Conservation (phyloP, 2,888 invertebrate genomes). For the Eulithis testata region DNA sequence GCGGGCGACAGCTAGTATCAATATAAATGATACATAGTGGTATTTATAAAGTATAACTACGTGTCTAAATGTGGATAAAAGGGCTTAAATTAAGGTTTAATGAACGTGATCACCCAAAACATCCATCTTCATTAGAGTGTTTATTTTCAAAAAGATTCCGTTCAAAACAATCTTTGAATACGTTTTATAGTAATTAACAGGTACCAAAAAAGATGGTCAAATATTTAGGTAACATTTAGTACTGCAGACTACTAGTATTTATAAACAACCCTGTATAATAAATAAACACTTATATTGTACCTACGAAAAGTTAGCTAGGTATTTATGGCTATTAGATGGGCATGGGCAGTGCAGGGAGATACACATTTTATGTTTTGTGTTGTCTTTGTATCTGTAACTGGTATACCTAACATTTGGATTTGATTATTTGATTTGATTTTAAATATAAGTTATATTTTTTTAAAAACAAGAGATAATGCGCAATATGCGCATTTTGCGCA, state of each 20-base stretch:
- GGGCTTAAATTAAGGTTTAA: constrained; percentile 39
- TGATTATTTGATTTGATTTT: too few species aligned
- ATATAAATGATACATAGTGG: too few species aligned
- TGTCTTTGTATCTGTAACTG: too few species aligned
- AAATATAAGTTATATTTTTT: too few species aligned
- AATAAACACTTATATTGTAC: too few species aligned
- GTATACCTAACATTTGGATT: too few species aligned
- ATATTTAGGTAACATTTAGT: not conserved
- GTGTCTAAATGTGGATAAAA: not conserved
- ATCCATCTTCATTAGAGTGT: constrained; percentile 61
- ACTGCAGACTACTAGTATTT: not conserved
- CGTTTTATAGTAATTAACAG: constrained; percentile 39
- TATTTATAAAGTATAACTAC: not conserved
- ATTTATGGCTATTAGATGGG: too few species aligned
- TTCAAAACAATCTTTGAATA: constrained; percentile 39
- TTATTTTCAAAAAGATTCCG: constrained; percentile 53
- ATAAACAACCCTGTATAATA: not conserved
- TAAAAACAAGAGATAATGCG: too few species aligned
- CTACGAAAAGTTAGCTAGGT: not conserved
- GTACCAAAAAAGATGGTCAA: not conserved
- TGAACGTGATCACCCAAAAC: constrained; percentile 50
- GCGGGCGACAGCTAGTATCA: too few species aligned
- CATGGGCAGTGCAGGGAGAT: too few species aligned
- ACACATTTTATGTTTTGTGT: too few species aligned
- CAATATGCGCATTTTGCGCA: too few species aligned